These are phyloP conservation scores for Phragmatobia fuliginosa DNA, from an alignment of 2,888 invertebrate species.

Conservation along the genomic window DNA sequence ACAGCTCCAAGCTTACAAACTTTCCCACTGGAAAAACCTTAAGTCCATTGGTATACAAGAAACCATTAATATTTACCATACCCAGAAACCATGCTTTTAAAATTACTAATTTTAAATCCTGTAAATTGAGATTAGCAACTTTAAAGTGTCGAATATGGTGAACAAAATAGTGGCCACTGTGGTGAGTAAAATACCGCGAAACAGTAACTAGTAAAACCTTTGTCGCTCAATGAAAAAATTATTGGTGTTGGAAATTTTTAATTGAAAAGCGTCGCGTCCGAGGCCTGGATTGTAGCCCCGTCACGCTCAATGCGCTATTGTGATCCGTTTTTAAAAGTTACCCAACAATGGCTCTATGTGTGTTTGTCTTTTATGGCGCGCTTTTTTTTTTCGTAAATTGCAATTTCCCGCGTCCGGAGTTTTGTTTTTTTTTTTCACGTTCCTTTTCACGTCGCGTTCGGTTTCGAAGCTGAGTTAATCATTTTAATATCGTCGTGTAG, in stretches of 20 bases:
- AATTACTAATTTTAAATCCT: background rate
- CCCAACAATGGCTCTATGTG: constrained; percentile 71
- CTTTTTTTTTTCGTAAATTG: constrained; percentile 50
- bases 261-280: constrained; percentile 52
- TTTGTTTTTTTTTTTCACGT: constrained; percentile 30
- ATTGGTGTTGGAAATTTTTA: constrained; percentile 54
- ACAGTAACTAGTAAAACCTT: constrained; percentile 51
- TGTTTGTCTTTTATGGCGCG: constrained; percentile 52
- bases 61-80: background rate
- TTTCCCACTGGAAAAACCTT: constrained; percentile 23
- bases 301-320: constrained; percentile 53
- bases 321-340: constrained; percentile 66
- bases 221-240: constrained; percentile 52
- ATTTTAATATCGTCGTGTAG: constrained; percentile 8
- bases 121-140: background rate
- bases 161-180: background rate
- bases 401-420: constrained; percentile 53
- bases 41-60: background rate
- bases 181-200: constrained; percentile 14
- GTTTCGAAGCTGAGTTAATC: constrained; percentile 31
- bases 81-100: background rate
- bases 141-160: background rate
- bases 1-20: constrained; percentile 16
- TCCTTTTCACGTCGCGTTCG: constrained; percentile 32
- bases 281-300: constrained; percentile 42